phyloP scores from a whole-genome alignment of 2,888 invertebrate species.

The Brachyptera putata region DNA sequence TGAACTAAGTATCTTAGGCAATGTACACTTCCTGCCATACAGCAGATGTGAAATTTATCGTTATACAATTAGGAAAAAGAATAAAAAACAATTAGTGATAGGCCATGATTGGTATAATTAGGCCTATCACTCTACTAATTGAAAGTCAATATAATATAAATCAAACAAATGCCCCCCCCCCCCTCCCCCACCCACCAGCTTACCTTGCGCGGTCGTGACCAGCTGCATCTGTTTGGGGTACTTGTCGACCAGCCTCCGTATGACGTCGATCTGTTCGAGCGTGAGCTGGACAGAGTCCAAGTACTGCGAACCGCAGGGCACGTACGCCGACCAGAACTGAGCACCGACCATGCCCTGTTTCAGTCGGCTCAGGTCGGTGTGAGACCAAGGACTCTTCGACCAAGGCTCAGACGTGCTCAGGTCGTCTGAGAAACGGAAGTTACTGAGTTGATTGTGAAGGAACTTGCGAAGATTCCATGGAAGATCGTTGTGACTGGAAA shows the following conservation, averaged over 20 bases:
- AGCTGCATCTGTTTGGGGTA: conserved; percentile 61
- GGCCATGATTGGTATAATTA: too few relatives aligned
- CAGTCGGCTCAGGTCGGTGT: conserved; percentile 69
- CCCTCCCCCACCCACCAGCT: conserved; percentile 26
- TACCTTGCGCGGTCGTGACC: conserved; percentile 43
- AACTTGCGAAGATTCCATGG: conserved; percentile 90
- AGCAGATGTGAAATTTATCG: too few relatives aligned
- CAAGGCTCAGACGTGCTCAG: conserved; percentile 39
- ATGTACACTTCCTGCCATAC: too few relatives aligned
- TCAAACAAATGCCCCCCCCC: background rate
- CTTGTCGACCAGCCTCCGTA: conserved; percentile 67
- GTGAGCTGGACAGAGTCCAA: conserved; percentile 64
- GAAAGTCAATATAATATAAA: too few relatives aligned
- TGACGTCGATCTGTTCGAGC: conserved; percentile 68
- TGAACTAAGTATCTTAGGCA: too few relatives aligned
- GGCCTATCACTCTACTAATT: too few relatives aligned
- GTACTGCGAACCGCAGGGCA: conserved; percentile 59
- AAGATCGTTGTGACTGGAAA: conserved; percentile 70
- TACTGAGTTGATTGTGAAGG: conserved; percentile 81
- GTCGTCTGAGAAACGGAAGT: conserved; percentile 52
- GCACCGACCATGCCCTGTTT: conserved; percentile 72
- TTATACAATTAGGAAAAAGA: too few relatives aligned
- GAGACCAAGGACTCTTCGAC: conserved; percentile 64
- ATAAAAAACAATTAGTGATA: too few relatives aligned
- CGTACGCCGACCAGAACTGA: conserved; percentile 63